Conservation (phyloP, 2,113 vertebrate species). For the Eurystomus gularis region DNA sequence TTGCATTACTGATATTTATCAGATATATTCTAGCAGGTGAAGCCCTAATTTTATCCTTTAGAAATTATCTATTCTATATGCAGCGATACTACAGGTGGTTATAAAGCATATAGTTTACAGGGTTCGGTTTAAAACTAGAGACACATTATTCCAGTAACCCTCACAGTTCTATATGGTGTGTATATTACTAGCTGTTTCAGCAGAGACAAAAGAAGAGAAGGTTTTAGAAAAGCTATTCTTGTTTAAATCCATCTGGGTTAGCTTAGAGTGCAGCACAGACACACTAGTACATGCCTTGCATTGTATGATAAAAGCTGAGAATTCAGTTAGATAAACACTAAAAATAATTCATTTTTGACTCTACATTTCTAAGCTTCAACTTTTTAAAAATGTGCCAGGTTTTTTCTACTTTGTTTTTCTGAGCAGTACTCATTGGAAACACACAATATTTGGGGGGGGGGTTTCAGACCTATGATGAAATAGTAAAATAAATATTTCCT, state of each 20-base stretch:
- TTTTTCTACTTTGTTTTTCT: neutral
- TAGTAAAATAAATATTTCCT: neutral
- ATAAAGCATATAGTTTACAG: neutral
- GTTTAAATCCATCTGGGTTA: constrained; percentile 45
- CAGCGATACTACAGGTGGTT: neutral
- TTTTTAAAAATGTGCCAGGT: accelerated
- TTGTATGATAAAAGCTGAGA: neutral
- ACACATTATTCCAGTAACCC: neutral
- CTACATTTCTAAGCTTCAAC: neutral
- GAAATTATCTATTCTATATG: neutral
- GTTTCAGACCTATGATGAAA: neutral
- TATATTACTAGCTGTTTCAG: constrained; percentile 22
- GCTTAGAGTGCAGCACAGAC: neutral
- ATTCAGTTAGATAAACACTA: neutral
- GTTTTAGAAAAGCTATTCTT: constrained; percentile 61
- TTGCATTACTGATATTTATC: neutral
- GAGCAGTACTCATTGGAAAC: neutral
- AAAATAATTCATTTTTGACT: neutral
- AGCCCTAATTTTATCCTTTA: neutral
- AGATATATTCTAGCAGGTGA: neutral
- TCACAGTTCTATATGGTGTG: neutral
- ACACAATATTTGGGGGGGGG: neutral
- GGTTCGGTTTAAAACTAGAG: neutral
- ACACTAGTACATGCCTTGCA: neutral
- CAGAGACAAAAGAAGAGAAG: constrained; percentile 48